A percentile compares a stretch with the other conserved stretches of the same genome.
phyloP scores from a whole-genome alignment of 2,888 invertebrate genomes.

The Kryphioiulus occultus region DNA sequence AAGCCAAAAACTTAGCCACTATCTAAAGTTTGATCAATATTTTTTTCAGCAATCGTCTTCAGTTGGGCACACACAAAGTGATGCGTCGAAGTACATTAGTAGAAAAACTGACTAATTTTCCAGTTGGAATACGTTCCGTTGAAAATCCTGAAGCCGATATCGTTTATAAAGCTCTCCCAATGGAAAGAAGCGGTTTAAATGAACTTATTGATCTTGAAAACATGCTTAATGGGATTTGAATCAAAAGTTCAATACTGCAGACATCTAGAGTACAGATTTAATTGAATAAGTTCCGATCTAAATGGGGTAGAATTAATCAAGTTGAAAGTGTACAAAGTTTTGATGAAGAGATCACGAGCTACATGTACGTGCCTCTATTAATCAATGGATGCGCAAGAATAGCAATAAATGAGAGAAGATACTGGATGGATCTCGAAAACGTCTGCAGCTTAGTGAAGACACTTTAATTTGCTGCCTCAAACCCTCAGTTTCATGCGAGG shows the following conservation, averaged over 20 bases:
- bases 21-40: background rate
- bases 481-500: too few species aligned
- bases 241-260: slow-evolving; percentile 10
- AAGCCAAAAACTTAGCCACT: background rate
- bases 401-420: background rate
- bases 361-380: slow-evolving; percentile 1
- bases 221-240: background rate
- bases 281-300: background rate
- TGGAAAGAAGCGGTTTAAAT: background rate
- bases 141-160: background rate
- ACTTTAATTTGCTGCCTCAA: too few species aligned
- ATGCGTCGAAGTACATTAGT: background rate
- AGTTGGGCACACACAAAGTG: background rate
- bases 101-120: background rate
- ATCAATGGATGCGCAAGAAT: background rate
- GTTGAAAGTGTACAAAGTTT: background rate
- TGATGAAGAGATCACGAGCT: background rate
- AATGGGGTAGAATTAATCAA: background rate
- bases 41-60: background rate
- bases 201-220: slow-evolving; percentile 22
- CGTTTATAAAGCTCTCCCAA: background rate
- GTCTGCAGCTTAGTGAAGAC: too few species aligned
- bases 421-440: too few species aligned
- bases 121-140: background rate
- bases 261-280: background rate